Evolutionary conservation across 1,140 invertebrate species (phyloP).

Genomic region (Protaetia brevitarsis): DNA sequence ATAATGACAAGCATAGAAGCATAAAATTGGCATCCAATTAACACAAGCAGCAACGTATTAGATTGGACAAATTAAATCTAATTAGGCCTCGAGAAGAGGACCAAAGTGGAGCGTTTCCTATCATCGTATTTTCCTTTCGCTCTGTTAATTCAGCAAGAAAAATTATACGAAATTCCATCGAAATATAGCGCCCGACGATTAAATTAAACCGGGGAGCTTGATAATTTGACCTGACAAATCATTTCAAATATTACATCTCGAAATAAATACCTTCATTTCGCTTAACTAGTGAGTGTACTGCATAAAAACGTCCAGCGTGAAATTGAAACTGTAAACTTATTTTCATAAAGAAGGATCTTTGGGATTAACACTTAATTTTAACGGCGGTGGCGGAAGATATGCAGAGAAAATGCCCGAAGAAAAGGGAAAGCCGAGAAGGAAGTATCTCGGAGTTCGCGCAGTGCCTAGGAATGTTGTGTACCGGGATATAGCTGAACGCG

Average conservation of each 20-base stretch:
- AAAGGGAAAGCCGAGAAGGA: no score
- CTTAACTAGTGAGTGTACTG: background rate
- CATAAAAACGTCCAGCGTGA: background rate
- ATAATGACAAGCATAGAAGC: no score
- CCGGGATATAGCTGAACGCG: no score
- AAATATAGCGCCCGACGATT: background rate
- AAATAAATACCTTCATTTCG: conserved; percentile 14
- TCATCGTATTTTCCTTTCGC: no score
- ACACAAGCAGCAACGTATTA: no score
- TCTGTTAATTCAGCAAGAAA: background rate
- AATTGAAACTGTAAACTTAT: conserved; percentile 17
- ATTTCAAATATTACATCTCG: background rate
- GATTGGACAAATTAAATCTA: no score
- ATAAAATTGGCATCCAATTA: no score
- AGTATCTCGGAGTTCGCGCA: no score
- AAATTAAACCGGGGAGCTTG: conserved; percentile 5
- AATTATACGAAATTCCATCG: background rate
- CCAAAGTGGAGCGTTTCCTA: no score
- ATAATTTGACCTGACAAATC: conserved; percentile 14
- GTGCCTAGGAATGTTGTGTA: no score
- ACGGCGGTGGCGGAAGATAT: background rate
- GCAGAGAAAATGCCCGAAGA: no score
- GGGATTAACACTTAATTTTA: conserved; percentile 3
- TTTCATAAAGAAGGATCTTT: conserved; percentile 10
- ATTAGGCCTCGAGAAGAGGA: no score